Evolutionary conservation across 92 coral and sea anemone species (phyloP), one percentile per base, ranked within the genome.

Genomic region (Scolanthus callimorphus): DNA sequence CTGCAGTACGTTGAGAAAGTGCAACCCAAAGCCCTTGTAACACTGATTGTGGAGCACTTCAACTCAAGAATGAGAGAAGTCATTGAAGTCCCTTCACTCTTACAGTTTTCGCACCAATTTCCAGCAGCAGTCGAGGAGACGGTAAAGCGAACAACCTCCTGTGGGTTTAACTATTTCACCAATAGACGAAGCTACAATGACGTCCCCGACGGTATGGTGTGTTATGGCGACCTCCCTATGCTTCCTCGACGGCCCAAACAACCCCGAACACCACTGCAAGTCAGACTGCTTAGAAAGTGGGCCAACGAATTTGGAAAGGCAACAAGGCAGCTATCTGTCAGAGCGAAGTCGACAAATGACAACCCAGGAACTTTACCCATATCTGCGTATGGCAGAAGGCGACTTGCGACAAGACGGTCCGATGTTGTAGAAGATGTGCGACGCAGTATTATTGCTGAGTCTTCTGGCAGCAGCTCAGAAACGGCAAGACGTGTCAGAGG

Each of bases 1-100:
- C 43, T 27, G 29, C 27, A 34, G 21, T 67, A 67, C 45, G n/a
- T 55, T 55, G 21, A 55, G 19, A 41, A 28, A 17, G 43, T 55
- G 43, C 19, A 28, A 10, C 74, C 74, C 1, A 68, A 68, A 29
- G 55, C 66, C 0, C 39, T 68, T 27, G 67, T 69, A 17, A 69
- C 75, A n/a, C 55, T 57, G 13, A 29, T 69, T n/a, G 65, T 57
- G 19, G 75, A 69, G 30, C 75, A 57, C 56, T 69, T 69, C 34
- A 69, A 69, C 66, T 69, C 75, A 11, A 69, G 25, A 47, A 57
- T 57, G 75, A 69, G 75, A 25, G 73, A 51, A 49, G 59, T 69
- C 2, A 29, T 56, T 29, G 65, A 69, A n/a, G 66, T 69, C 27
- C 75, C 66, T 23, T 25, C 41, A 44, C 65, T 56, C n/a, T n/a